Conservation (phyloP, 1,140 invertebrate species). For the Galendromus occidentalis region DNA sequence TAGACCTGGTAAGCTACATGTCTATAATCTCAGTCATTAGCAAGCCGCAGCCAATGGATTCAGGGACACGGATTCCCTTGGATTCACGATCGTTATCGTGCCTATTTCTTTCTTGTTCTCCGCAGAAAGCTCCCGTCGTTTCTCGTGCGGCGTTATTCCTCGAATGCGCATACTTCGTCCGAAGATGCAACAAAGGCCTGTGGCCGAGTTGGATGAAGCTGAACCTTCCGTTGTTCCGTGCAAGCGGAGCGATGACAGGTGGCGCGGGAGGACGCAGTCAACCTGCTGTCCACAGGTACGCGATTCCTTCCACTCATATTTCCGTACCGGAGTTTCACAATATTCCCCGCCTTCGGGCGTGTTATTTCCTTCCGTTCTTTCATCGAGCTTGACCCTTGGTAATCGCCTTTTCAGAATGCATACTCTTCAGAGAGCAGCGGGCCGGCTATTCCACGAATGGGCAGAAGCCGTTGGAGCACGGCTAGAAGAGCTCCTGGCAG, state of each 20-base stretch:
- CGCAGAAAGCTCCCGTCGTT: slow-evolving; percentile 79
- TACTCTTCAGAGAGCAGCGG: slow-evolving; percentile 68
- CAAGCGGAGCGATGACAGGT: slow-evolving; percentile 40
- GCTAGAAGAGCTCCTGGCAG: slow-evolving; percentile 44
- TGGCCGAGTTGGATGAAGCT: slow-evolving; percentile 92
- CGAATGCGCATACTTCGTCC: slow-evolving; percentile 88
- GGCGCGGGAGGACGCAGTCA: slow-evolving; percentile 8
- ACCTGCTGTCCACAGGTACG: background rate
- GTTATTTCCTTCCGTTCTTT: no score
- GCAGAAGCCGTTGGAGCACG: slow-evolving; percentile 68
- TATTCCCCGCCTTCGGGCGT: no score
- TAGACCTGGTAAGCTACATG: slow-evolving; percentile 71
- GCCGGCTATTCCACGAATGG: slow-evolving; percentile 92
- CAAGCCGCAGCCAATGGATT: background rate
- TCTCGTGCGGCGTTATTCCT: slow-evolving; percentile 68
- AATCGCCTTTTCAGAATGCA: slow-evolving; percentile 47
- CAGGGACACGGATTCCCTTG: background rate
- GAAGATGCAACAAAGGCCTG: slow-evolving; percentile 87
- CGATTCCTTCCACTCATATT: no score
- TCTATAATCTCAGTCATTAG: no score
- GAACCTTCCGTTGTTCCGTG: slow-evolving; percentile 53
- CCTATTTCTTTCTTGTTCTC: slow-evolving; percentile 19
- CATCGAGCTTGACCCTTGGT: no score
- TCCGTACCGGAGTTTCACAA: no score
- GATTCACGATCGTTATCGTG: background rate